Evolutionary conservation across 2,113 vertebrate species (phyloP).

Genomic region (Erythrocercus mccallii): DNA sequence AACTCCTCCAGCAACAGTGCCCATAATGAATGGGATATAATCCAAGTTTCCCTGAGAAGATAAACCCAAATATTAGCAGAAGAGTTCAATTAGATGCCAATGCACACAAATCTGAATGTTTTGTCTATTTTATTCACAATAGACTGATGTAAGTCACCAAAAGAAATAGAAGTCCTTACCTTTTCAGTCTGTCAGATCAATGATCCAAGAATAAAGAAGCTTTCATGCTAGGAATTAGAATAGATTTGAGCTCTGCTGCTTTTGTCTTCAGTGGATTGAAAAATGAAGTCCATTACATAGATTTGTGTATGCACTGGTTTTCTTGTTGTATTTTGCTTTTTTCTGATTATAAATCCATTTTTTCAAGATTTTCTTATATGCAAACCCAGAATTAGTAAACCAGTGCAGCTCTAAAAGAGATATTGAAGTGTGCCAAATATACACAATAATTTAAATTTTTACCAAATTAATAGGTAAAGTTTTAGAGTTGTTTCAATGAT

Average conservation of each 20-base stretch:
- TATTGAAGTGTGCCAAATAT: background rate
- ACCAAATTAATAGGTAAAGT: background rate
- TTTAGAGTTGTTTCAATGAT: background rate
- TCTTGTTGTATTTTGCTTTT: background rate
- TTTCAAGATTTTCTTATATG: background rate
- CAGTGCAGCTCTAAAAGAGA: background rate
- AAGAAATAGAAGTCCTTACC: background rate
- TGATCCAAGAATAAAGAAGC: background rate
- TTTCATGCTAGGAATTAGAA: background rate
- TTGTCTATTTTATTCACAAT: background rate
- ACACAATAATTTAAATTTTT: background rate
- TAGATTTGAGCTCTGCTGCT: background rate
- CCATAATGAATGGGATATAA: background rate
- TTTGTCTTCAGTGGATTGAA: background rate
- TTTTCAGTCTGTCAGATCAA: background rate
- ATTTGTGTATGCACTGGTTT: background rate
- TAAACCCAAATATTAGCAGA: background rate
- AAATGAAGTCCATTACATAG: background rate
- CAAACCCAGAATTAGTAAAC: background rate
- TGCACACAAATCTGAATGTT: background rate
- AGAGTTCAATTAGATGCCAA: background rate
- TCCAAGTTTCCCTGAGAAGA: background rate
- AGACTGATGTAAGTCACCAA: background rate
- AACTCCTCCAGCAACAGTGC: background rate
- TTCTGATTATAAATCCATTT: background rate